Evolutionary conservation across 2,888 invertebrate species (phyloP).

Genomic region (Stictocephala bisonia): DNA sequence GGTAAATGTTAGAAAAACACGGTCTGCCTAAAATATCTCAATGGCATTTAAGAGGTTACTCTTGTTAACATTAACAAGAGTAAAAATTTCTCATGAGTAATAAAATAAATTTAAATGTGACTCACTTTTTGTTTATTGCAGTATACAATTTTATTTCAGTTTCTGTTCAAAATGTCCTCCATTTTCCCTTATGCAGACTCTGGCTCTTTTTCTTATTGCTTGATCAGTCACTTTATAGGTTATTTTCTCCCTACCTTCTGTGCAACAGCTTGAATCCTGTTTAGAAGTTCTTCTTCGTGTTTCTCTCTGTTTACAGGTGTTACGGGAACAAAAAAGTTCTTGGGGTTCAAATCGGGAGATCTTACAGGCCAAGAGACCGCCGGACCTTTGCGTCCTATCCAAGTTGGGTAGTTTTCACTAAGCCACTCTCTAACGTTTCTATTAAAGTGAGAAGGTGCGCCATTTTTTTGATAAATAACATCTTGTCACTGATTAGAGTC

Average conservation of each 20-base stretch:
- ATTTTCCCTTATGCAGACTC: too few species aligned
- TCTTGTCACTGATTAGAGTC: background rate
- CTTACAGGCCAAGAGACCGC: slow-evolving; percentile 25
- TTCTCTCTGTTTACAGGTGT: slow-evolving; percentile 25
- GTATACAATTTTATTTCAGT: too few species aligned
- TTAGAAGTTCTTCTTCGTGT: slow-evolving; percentile 29
- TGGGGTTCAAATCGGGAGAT: slow-evolving; percentile 24
- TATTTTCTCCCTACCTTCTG: background rate
- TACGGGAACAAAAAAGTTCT: slow-evolving; percentile 14
- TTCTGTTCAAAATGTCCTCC: too few species aligned
- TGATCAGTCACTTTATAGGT: slow-evolving; percentile 26
- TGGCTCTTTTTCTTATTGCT: too few species aligned
- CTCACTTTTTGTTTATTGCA: too few species aligned
- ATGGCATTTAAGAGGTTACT: too few species aligned
- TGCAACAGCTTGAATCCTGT: slow-evolving; percentile 23
- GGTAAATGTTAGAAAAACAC: too few species aligned
- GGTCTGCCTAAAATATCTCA: too few species aligned
- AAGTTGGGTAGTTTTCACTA: slow-evolving; percentile 14
- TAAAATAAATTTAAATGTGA: too few species aligned
- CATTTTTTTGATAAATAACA: slow-evolving; percentile 31
- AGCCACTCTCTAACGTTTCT: slow-evolving; percentile 14
- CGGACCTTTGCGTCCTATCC: slow-evolving; percentile 14
- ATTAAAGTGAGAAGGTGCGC: slow-evolving; percentile 5
- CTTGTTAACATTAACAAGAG: too few species aligned
- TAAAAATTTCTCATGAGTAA: too few species aligned